Base-by-base conservation (phyloP, 2,113 vertebrate genomes). In the Leuciscus idus region DNA sequence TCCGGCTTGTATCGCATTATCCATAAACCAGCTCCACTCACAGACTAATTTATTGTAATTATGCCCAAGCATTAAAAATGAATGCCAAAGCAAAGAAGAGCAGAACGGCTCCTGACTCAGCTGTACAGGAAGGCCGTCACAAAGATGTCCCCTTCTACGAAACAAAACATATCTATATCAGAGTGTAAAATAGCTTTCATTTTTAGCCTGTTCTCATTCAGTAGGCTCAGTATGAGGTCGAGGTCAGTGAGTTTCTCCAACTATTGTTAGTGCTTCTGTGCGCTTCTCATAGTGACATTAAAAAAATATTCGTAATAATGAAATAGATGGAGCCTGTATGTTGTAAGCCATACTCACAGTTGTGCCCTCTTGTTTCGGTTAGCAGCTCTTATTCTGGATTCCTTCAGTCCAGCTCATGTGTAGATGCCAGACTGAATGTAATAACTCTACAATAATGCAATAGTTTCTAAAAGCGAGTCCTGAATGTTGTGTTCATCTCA, bases 11-110 rank as follows among this genome's bases (percentile, higher is more conserved):
- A 13, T 55, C 4, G 30, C 43, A 52, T 81, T 62, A 33, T 87
- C 86, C 84, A 84, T 77, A 55, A 39, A 81, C 62, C 73, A 33
- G 68, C 81, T n/a, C 68, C 52, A 33, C 64, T 36, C 78, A 79
- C 79, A 8, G 30, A 82, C 68, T 59, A 43, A 75, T 87, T 89
- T 79, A 79, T 74, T 79, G 30, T 66, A 74, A 84, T 83, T 80
- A 77, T 48, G n/a, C 33, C 68, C 74, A 33, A 57, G 52, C 85
- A 46, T 89, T 89, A 78, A 89, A 86, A 85, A 77, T 62, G 28
- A 85, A 89, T 55, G 82, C 83, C 85, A 89, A 85, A 87, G 88
- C 70, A 78, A 89, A 87, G 75, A 89, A 62, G 33, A 80, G 78
- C 86, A 48, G 72, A 87, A 64, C 68, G 84, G 79, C 61, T 39